Base-by-base conservation (phyloP, 1,140 invertebrate genomes). In the Brachionus paranguensis region DNA sequence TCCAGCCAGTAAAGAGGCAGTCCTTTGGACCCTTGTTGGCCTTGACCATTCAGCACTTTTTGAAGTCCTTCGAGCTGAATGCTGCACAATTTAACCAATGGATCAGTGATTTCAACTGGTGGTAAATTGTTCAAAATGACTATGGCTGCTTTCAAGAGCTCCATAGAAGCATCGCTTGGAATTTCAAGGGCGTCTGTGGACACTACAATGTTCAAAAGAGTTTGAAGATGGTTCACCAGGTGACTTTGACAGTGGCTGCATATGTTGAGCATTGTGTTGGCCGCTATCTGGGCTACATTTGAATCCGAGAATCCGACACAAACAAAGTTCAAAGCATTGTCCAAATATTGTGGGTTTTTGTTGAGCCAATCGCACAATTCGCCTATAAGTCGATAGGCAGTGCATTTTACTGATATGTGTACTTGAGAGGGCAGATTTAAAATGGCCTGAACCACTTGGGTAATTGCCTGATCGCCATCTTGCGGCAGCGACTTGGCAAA, bases 321-420 rank as follows among this genome's bases (percentile, higher is more conserved):
- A n/a, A 79, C 78, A 84, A 60, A 78, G 29, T 79, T 68, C 7
- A 84, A 17, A 20, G 76, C 76, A 33, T 27, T 45, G 12, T 78
- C 92, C 86, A 96, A 88, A 33, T 92, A 92, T 84, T 93, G 91
- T 0, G 94, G 91, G 91, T 98, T 95, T 88, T 92, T 92, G 86
- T 96, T 94, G 53, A 99, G 93, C 97, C 97, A 99, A 87, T 98
- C 95, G 86, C 94, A 93, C 20, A 99, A 91, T 90, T 97, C 95
- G 5, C 96, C 96, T 41, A 99, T 90, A 14, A 99, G 90, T 84
- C 95, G 91, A 70, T 97, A 92, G 85, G 94, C 95, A 0, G 96
- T 97, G 87, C 94, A 93, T 68, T 93, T 91, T 0, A 99, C 94
- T 10, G 95, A 95, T 68, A 95, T 91, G 87, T 98, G 96, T 0